Evolutionary conservation across 2,113 vertebrate genomes (phyloP).

Genomic region (Corydoras sp.): DNA sequence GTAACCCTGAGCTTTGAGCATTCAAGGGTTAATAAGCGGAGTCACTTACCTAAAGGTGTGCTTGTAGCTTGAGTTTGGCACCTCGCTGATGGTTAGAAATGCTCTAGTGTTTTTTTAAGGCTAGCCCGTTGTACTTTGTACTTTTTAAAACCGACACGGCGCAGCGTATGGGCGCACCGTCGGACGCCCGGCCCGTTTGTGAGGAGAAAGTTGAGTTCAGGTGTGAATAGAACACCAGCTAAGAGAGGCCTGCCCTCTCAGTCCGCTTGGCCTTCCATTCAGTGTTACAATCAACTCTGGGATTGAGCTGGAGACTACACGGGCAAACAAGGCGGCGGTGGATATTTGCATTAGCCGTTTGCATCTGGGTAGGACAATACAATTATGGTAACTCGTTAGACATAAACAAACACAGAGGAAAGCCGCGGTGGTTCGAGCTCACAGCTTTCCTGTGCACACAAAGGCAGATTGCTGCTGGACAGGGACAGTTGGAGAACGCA

Average conservation of each 20-base stretch:
- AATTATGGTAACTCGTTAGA: conserved; percentile 18
- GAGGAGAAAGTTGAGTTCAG: not conserved
- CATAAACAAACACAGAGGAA: conserved; percentile 17
- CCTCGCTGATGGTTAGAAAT: too few relatives aligned
- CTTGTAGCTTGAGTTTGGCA: too few relatives aligned
- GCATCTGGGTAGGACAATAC: conserved; percentile 12
- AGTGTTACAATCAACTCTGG: not conserved
- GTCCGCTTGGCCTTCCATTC: not conserved
- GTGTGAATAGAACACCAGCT: not conserved
- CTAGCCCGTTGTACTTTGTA: too few relatives aligned
- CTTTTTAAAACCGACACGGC: not conserved
- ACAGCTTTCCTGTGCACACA: conserved; percentile 27
- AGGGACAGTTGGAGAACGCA: conserved; percentile 17
- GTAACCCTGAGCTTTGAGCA: too few relatives aligned
- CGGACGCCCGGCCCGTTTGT: too few relatives aligned
- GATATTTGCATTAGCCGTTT: not conserved
- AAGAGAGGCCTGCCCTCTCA: not conserved
- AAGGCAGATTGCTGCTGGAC: conserved; percentile 23
- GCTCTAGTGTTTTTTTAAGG: too few relatives aligned
- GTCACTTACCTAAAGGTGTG: too few relatives aligned
- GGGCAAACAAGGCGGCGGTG: not conserved
- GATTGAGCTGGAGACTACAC: not conserved
- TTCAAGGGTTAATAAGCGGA: too few relatives aligned
- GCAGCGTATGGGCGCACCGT: not conserved
- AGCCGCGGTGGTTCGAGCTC: conserved; percentile 12